phyloP scores from a whole-genome alignment of 2,113 vertebrate species.

The Crotalus helleri region DNA sequence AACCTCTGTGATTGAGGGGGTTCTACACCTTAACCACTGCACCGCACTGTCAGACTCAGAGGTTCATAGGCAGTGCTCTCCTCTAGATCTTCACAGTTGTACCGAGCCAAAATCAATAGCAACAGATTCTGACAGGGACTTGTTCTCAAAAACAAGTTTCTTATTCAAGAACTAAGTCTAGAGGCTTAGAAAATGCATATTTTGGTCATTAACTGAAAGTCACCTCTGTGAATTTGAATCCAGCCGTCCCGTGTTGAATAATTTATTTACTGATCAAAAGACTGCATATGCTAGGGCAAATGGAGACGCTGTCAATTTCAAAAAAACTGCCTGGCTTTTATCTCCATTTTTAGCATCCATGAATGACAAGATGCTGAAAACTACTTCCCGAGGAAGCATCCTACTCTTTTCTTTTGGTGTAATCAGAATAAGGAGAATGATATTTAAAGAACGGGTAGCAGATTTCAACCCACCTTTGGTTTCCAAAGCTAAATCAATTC shows the following conservation, averaged over 20 bases:
- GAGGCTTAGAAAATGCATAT: background rate
- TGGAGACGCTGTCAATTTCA: background rate
- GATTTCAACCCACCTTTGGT: background rate
- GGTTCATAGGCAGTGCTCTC: background rate
- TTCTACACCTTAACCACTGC: background rate
- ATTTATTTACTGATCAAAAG: background rate
- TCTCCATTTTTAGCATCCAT: background rate
- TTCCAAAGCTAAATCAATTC: slow-evolving; percentile 7
- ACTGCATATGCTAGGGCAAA: background rate
- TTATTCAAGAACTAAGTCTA: background rate
- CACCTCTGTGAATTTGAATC: background rate
- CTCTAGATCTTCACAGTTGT: background rate
- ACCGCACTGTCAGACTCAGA: background rate
- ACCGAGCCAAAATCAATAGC: background rate
- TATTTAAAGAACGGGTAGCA: slow-evolving; percentile 15
- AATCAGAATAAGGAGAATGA: background rate
- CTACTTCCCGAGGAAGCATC: background rate
- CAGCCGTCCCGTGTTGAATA: background rate
- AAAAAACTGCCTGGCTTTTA: background rate
- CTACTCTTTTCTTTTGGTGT: background rate
- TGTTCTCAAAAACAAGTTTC: background rate
- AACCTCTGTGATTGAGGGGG: background rate
- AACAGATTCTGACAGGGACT: background rate
- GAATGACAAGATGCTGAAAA: background rate
- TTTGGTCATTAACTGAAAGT: background rate